Conservation (phyloP, 2,113 vertebrate genomes). For the Anarhynchus alexandrinus region DNA sequence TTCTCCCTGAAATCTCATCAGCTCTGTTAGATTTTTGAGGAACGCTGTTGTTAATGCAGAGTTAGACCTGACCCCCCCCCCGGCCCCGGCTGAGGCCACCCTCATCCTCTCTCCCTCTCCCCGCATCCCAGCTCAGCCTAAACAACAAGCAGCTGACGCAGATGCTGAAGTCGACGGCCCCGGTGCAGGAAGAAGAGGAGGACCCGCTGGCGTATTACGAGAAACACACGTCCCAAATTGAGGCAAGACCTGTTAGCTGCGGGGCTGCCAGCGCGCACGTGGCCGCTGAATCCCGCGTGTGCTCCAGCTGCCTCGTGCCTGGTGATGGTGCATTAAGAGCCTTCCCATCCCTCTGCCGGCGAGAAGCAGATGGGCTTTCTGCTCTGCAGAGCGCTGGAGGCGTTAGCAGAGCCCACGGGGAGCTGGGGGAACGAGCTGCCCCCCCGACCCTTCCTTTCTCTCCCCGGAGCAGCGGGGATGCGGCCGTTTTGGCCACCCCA, state of each 20-base stretch:
- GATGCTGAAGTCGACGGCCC: conserved; percentile 88
- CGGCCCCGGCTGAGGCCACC: background rate
- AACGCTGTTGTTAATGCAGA: background rate
- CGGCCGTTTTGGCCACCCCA: background rate
- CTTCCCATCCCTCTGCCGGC: background rate
- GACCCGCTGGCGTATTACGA: conserved; percentile 91
- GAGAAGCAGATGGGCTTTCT: background rate
- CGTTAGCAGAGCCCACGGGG: background rate
- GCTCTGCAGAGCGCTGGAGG: background rate
- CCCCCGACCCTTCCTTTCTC: background rate
- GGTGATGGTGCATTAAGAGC: background rate
- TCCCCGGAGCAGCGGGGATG: background rate
- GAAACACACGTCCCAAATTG: conserved; percentile 89
- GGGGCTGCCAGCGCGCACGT: accelerated
- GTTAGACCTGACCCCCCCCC: background rate
- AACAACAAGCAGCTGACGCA: conserved; percentile 92
- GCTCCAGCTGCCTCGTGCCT: background rate
- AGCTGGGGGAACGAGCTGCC: background rate
- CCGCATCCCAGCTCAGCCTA: conserved; percentile 82
- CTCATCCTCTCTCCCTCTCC: background rate
- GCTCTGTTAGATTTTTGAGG: background rate
- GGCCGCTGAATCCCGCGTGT: background rate
- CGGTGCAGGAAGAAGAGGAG: conserved; percentile 82
- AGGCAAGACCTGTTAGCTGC: conserved; percentile 67
- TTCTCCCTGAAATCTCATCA: conserved; percentile 5